Evolutionary conservation across 2,797 vertebrate genomes (phyloP), one percentile per base, ranked within the genome.

Genomic region (Esox lucius): DNA sequence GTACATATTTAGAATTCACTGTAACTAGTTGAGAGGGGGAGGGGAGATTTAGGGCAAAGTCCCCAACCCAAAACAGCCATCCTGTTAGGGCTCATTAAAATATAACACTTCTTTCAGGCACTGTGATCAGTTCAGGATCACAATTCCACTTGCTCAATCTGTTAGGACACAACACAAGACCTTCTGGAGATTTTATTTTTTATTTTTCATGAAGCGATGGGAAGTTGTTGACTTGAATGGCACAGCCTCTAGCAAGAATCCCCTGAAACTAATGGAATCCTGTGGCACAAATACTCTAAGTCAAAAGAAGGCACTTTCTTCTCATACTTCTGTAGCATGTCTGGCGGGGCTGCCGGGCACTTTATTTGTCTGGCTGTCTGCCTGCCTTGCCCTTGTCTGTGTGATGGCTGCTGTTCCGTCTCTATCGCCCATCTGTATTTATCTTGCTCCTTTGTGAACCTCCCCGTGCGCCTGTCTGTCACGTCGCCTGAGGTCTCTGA

Each of bases 101-200:
- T 35, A 69, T 69, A 69, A 68, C 73, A 56, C 51, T 59, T 51
- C 73, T 73, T 42, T 11, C 66, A 68, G 73, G 31, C 73, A 69
- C 31, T 61, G 42, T 31, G 46, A 68, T 59, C 73, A 75, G 16
- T 61, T 42, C 66, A 59, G 51, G n/a, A 49, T 53, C 61, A 64
- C 56, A 31, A 15, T 64, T 16, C 28, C 24, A 5, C 61, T 66
- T 17, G 56, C 64, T 33, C 64, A 17, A 16, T 22, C 28, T 66
- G 28, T 66, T 35, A 28, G 31, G 64, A 28, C 64, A 17, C 64
- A 33, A 65, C 62, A 31, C 15, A 6, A 59, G 28, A 13, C n/a
- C 61, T 16, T 64, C 26, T 16, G n/a, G 53, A 24, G 22, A 11
- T 61, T 26, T 24, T 61, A 1, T 24, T 9, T 9, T 61, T 53